phyloP scores from a whole-genome alignment of 2,113 vertebrate species.

The Hirundichthys speculiger region DNA sequence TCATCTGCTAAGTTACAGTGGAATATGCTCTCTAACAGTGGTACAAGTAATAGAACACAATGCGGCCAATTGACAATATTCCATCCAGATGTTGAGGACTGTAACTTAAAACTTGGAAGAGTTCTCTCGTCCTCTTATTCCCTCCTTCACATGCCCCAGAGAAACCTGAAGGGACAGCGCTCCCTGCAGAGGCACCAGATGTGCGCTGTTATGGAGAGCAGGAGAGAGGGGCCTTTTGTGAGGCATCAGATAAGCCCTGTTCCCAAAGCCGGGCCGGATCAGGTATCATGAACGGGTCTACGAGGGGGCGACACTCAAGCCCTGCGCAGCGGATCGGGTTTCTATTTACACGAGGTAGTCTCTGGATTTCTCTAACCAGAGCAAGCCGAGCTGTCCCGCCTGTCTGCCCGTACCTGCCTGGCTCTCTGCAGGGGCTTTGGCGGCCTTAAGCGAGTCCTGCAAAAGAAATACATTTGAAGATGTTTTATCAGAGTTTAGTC shows the following conservation, averaged over 20 bases:
- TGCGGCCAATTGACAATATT: slow-evolving; percentile 45
- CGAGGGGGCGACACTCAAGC: slow-evolving; percentile 69
- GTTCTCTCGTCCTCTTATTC: slow-evolving; percentile 40
- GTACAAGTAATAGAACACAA: slow-evolving; percentile 39
- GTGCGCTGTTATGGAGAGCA: slow-evolving; percentile 70
- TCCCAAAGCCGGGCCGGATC: slow-evolving; percentile 75
- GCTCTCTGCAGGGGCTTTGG: slow-evolving; percentile 23
- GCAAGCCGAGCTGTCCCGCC: slow-evolving; percentile 27
- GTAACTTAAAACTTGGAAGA: slow-evolving; percentile 53
- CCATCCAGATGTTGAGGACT: slow-evolving; percentile 64
- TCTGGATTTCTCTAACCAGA: slow-evolving; percentile 73
- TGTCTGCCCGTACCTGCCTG: slow-evolving; percentile 44
- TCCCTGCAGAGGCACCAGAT: slow-evolving; percentile 79
- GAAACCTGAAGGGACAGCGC: slow-evolving; percentile 56
- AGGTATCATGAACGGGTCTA: slow-evolving; percentile 70
- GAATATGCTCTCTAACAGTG: slow-evolving; percentile 19
- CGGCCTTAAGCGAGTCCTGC: too few species aligned
- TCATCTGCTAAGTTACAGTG: slow-evolving; percentile 34
- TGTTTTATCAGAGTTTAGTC: neutral
- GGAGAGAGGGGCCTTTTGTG: slow-evolving; percentile 68
- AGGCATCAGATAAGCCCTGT: slow-evolving; percentile 78
- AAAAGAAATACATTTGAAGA: slow-evolving; percentile 4
- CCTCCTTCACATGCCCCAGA: slow-evolving; percentile 36
- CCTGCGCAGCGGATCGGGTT: slow-evolving; percentile 58
- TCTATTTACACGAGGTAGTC: slow-evolving; percentile 75